Base-by-base conservation (phyloP, 2,888 invertebrate species). In the Chromoteleia sp. region DNA sequence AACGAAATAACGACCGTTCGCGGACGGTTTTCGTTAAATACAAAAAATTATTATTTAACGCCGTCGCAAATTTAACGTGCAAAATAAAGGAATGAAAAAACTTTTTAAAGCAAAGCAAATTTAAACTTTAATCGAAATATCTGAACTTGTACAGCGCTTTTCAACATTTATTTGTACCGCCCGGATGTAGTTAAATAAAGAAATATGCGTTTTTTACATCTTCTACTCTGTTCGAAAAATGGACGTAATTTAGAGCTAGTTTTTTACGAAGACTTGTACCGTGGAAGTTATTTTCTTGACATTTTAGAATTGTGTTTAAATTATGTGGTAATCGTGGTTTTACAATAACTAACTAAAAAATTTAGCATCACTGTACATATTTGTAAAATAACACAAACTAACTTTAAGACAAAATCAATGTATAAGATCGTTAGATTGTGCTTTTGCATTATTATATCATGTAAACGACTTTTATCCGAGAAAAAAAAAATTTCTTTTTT, bases 41-140 rank as follows among this genome's bases (percentile, higher is more conserved):
- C 19, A 63, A 63, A 36, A 56, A 56, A 56, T 56, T 36, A 56
- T 39, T 56, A 56, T 58, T 58, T 58, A 58, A 58, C 58, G 14
- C 58, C 19, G 19, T 12, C 25, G 41, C 58, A 25, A 58, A 39
- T 58, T 41, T 56, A 10, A 36, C 56, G 56, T 36, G 14, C 30
- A 14, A 30, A 33, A 33, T 15, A 33, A 30, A 7, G 30, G 14
- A 41, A 41, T 14, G 33, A 30, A 17, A 30, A 36, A 56, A n/a
- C 17, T 54, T 54, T 29, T 56, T 19, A 19, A n/a, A 17, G 33
- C 36, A 36, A 33, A 36, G 33, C 36, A 36, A 56, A 33, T 56
- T 56, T 30, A 33, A n/a, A 56, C 33, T 33, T 56, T 39, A 58
- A 58, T 58, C 21, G 33, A 58, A 58, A 58, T 15, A 41, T n/a